Base-by-base conservation (phyloP, 2,888 invertebrate species). In the Xiphydria camelus region DNA sequence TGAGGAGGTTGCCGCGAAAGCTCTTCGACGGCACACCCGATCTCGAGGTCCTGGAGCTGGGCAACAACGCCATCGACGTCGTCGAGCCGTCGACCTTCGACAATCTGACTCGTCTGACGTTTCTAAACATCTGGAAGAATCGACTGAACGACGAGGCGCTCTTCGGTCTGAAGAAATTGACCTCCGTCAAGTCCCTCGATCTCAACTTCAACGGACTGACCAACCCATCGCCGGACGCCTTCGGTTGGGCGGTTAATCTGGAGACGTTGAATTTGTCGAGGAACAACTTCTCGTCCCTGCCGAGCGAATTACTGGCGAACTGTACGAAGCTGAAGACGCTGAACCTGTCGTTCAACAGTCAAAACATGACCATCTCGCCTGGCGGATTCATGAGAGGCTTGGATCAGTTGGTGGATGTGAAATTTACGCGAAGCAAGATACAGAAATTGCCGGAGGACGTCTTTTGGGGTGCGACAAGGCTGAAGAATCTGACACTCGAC, bases 91-190 rank as follows among this genome's bases (percentile, higher is more conserved):
- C 80, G 45, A 75, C 84, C 41, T 88, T 89, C 68, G 77, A 79
- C 22, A 82, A 83, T 67, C 77, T 85, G 57, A 78, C 77, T 40
- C 80, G 81, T 55, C 70, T 89, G 46, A 75, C 76, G 41, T 78
- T 82, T 35, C 75, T 91, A 39, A 85, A 87, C 59, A 69, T 90
- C 21, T 86, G 86, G 83, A 80, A 82, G 59, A 91, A 89, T 66
- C 80, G 82, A 56, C 76, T 91, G 42, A 80, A 77, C 17, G 81
- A 83, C 71, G 78, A 89, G 25, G 79, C 83, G 10, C 78, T 81
- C 49, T 79, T 82, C 45, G 79, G 83, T 48, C 87, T 89, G 63
- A 80, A 81, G 20, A 82, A 85, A 34, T 79, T 86, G 2, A 75
- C 79, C 20, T 81, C 82, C 0, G 76, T 91, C 3, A 78, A 80